Evolutionary conservation across 2,113 vertebrate species (phyloP).

Genomic region (Aspidoscelis tigris): DNA sequence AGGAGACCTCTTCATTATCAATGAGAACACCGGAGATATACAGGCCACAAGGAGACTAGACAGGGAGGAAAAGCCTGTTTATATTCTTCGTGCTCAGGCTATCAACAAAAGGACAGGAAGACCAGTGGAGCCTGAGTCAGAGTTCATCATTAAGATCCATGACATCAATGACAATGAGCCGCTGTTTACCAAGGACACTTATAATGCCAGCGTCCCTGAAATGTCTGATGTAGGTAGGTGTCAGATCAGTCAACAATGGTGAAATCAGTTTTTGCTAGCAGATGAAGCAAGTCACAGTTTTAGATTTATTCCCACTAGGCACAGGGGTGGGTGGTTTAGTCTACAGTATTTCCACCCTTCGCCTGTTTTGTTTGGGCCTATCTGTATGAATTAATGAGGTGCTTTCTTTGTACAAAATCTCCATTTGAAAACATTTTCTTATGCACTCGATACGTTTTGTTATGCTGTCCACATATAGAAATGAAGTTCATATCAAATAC

Average conservation of each 20-base stretch:
- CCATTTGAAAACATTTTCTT: too few relatives aligned
- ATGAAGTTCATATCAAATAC: too few relatives aligned
- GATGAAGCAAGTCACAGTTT: neutral
- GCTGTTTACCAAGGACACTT: slow-evolving; percentile 89
- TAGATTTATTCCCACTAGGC: neutral
- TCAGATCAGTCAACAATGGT: slow-evolving; percentile 18
- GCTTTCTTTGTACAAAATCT: too few relatives aligned
- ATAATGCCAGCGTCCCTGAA: slow-evolving; percentile 89
- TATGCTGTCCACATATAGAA: too few relatives aligned
- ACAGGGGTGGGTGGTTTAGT: too few relatives aligned
- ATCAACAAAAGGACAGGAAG: slow-evolving; percentile 88
- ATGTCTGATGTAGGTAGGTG: slow-evolving; percentile 94
- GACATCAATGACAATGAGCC: slow-evolving; percentile 98
- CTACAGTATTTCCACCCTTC: too few relatives aligned
- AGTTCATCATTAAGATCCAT: slow-evolving; percentile 98
- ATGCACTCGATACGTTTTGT: too few relatives aligned
- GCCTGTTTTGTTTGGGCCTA: too few relatives aligned
- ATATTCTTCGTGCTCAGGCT: slow-evolving; percentile 91
- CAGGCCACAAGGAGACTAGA: slow-evolving; percentile 95
- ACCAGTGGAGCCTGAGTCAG: slow-evolving; percentile 92
- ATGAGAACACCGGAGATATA: slow-evolving; percentile 96
- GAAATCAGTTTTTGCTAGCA: slow-evolving; percentile 32
- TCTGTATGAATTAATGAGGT: too few relatives aligned
- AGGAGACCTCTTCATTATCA: slow-evolving; percentile 93
- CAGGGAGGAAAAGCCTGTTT: slow-evolving; percentile 92